Percentiles rank a stretch among this genome's conserved stretches.
phyloP scores from a whole-genome alignment of 2,888 invertebrate species.

The Drosophila pegasa region DNA sequence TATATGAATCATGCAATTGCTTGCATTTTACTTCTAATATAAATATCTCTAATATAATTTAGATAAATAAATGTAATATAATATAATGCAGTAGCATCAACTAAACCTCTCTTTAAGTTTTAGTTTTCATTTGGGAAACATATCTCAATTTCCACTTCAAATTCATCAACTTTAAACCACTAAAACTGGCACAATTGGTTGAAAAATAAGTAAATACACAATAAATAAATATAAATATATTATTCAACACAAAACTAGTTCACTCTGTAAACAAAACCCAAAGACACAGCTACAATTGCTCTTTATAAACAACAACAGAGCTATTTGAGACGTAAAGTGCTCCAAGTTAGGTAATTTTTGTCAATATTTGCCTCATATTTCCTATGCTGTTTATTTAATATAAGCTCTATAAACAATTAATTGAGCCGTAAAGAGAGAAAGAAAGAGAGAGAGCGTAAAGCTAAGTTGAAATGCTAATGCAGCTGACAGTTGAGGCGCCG shows the following conservation, averaged over 20 bases:
- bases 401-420: constrained; percentile 46
- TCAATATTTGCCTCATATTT: constrained; percentile 11
- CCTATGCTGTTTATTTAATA: constrained; percentile 20
- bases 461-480: constrained; percentile 50
- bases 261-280: background rate
- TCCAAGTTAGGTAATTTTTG: background rate
- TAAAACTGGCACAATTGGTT: background rate
- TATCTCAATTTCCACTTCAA: background rate
- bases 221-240: background rate
- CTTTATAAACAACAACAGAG: background rate
- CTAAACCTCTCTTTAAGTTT: no score
- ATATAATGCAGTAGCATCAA: no score
- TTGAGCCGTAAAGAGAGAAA: constrained; percentile 15
- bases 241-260: background rate
- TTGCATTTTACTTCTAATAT: no score
- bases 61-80: no score
- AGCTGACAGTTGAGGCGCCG: constrained; percentile 60
- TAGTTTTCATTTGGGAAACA: background rate
- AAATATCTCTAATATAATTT: no score
- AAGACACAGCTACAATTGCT: background rate
- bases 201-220: no score
- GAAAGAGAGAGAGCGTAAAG: constrained; percentile 2
- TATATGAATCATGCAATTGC: no score
- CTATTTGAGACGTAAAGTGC: background rate
- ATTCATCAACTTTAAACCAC: background rate